A percentile compares a stretch with the other conserved stretches of the same genome.
These are phyloP conservation scores for Orchesella flavescens DNA, from an alignment of 2,888 invertebrate genomes.

Conservation along the genomic window DNA sequence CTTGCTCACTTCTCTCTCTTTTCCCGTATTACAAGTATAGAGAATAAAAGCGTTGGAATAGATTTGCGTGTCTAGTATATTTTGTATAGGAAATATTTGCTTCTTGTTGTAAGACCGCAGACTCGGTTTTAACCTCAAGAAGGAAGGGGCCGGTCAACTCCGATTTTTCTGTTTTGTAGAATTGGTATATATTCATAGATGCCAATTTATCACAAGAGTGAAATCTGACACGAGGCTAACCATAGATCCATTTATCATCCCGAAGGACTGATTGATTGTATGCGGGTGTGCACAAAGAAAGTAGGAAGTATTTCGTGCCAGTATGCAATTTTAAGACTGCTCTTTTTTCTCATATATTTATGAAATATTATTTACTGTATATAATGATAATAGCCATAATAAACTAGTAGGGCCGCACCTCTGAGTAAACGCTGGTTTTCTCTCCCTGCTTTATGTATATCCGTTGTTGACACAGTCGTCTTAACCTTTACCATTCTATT, in stretches of 20 bases:
- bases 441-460: conserved; percentile 15
- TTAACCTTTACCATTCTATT: conserved; percentile 45
- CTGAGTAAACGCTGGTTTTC: conserved; percentile 49
- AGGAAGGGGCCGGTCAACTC: conserved; percentile 66
- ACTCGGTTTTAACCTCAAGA: conserved; percentile 66
- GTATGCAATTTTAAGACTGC: conserved; percentile 54
- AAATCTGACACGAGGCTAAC: conserved; percentile 66
- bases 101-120: conserved; percentile 65
- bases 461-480: conserved; percentile 57
- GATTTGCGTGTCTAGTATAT: conserved; percentile 57
- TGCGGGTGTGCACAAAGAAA: conserved; percentile 13
- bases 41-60: neutral
- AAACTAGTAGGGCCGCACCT: conserved; percentile 42
- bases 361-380: conserved; percentile 49
- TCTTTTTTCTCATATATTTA: conserved; percentile 46
- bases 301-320: conserved; percentile 57
- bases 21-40: neutral
- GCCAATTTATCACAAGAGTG: conserved; percentile 71
- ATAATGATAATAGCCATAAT: conserved; percentile 43
- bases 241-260: conserved; percentile 64
- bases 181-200: conserved; percentile 52
- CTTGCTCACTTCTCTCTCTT: neutral
- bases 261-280: conserved; percentile 65
- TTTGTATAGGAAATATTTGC: conserved; percentile 65
- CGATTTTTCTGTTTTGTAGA: conserved; percentile 62